Evolutionary conservation across 2,797 vertebrate genomes (phyloP), one percentile per base, ranked within the genome.

Genomic region (Simalia tracyae): DNA sequence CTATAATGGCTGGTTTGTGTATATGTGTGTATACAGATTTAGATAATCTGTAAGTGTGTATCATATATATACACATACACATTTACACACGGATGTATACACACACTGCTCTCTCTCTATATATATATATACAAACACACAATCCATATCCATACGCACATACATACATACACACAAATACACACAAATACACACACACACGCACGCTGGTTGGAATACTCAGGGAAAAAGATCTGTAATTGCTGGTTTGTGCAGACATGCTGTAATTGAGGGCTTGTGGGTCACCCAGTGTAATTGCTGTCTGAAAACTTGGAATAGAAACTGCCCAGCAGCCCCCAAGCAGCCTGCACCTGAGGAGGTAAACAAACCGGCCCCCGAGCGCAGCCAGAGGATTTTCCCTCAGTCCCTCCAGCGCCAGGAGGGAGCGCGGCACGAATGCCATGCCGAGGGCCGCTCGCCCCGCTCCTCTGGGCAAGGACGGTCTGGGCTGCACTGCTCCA

Each of bases 301-400:
- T 93, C 95, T 96, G 95, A 94, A 95, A 3, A 31, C 96, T 96
- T 89, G 90, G 96, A 98, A 98, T 97, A 97, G 97, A 97, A 98
- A 97, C 96, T 91, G 93, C 72, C 84, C 93, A 92, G 22, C 91
- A 26, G 50, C 95, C 96, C 92, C 95, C 93, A 36, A 92, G 93
- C 76, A 5, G 93, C 95, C 93, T 92, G 94, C 93, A 91, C 50
- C 91, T 95, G 93, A 96, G 3, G 3, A 81, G 36, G 19, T 46
- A 81, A 81, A 81, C 36, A 81, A 81, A 46, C 8, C 4, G 19
- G 36, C 36, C 72, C 17, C 36, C 50, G 6, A 54, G 50, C 50
- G 1, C 50, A 54, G 50, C 19, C 4, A 81, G 72, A 42, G 72
- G 72, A 68, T 93, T 93, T 0, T 24, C 93, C 76, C 2, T 1